Base-by-base conservation (phyloP, 2,797 vertebrate species). In the Poecile montanus region DNA sequence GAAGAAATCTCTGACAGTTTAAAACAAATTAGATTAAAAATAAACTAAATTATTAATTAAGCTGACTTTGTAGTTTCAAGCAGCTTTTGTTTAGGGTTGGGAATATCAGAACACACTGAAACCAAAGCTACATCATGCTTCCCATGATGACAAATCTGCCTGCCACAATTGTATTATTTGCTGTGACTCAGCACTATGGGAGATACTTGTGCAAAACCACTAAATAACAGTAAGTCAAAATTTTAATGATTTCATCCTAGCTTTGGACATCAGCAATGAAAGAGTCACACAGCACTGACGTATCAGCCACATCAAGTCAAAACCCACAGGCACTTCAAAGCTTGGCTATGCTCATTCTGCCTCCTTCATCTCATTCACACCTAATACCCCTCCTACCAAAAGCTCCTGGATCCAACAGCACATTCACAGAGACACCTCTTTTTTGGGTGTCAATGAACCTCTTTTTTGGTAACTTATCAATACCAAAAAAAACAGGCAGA, bases 151-250 rank as follows among this genome's bases (percentile, higher is more conserved):
- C 63, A 92, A 66, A 79, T 70, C 40, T 72, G 36, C 30, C 72
- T 70, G 76, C 75, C 65, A 83, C 29, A 70, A 61, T 8, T 42
- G 5, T 27, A 53, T n/a, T 58, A 58, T 66, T 68, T 58, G 60
- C 79, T 72, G 48, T 92, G 93, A 95, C 65, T 93, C 89, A 94
- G 88, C 93, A 66, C 56, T 76, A 63, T 3, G 7, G 54, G 68
- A 81, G 40, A 56, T 18, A 6, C 0, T 1, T 4, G 60, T 76
- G 48, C 74, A 89, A 73, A 76, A 54, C 16, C 44, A 65, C 32
- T 63, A 79, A 89, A 15, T 6, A 89, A 70, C 56, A 66, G 26
- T 3, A 85, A 70, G n/a, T 42, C 78, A 76, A 71, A 92, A 83
- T 48, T 47, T 76, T 53, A 56, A 48, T 13, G 65, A 57, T 47